These are phyloP conservation scores for Pogonus chalceus DNA, from an alignment of 1,140 invertebrate genomes.

Conservation along the genomic window DNA sequence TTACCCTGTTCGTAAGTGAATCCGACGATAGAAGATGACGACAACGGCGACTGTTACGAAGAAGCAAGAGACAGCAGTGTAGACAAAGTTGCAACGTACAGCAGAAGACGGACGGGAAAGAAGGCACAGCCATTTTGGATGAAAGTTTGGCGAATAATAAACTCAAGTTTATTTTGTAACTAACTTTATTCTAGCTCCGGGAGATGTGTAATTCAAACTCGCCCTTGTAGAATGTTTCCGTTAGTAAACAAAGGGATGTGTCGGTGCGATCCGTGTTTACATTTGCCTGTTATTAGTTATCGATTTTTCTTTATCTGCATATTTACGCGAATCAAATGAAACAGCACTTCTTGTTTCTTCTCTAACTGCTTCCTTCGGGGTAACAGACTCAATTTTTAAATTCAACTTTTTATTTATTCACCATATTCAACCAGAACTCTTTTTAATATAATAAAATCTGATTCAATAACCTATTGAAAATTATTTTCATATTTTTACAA, in stretches of 20 bases:
- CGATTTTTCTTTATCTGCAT: slow-evolving; percentile 6
- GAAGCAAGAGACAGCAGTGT: not conserved
- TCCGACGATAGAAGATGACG: not conserved
- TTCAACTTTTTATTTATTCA: no score
- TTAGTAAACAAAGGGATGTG: slow-evolving; percentile 7
- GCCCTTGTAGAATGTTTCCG: slow-evolving; percentile 3
- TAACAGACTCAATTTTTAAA: no score
- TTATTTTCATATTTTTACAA: no score
- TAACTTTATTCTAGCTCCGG: slow-evolving; percentile 6
- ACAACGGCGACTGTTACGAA: not conserved
- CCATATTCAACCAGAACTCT: no score
- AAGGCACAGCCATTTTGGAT: not conserved
- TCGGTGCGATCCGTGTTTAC: slow-evolving; percentile 1
- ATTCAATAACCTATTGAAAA: no score
- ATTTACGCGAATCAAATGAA: not conserved
- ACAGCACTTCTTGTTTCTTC: no score
- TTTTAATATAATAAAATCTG: no score
- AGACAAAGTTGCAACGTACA: not conserved
- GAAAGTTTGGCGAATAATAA: slow-evolving; percentile 6
- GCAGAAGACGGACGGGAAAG: not conserved
- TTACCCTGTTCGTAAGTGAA: slow-evolving; percentile 3
- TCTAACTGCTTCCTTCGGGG: no score
- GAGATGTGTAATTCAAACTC: slow-evolving; percentile 6
- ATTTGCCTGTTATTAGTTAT: slow-evolving; percentile 5
- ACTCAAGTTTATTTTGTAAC: slow-evolving; percentile 5